Conservation (phyloP, 2,888 invertebrate genomes). For the Tipula vernalis region DNA sequence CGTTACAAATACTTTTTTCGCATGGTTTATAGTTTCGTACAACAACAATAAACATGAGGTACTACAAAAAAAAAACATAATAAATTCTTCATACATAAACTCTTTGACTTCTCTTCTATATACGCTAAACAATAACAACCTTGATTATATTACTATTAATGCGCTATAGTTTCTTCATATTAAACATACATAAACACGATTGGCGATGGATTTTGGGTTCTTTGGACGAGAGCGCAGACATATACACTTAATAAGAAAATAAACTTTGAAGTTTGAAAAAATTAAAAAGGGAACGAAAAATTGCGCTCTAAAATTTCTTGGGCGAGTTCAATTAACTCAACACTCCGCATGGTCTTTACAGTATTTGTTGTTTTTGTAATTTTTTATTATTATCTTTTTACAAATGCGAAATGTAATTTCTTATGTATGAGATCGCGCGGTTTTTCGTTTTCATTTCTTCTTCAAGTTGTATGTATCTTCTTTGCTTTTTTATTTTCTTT, state of each 20-base stretch:
- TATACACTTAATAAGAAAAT: background rate
- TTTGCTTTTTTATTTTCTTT: background rate
- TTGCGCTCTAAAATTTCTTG: background rate
- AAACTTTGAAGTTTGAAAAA: background rate
- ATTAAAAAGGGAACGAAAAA: background rate
- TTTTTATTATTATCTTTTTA: background rate
- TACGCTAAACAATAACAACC: slow-evolving; percentile 9
- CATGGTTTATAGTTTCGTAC: background rate
- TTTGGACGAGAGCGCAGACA: background rate
- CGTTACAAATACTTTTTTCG: background rate
- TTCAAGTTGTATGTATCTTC: background rate
- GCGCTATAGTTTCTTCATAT: background rate
- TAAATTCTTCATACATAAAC: background rate
- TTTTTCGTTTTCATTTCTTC: background rate
- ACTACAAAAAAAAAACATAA: background rate
- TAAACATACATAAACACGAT: background rate
- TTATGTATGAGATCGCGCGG: background rate
- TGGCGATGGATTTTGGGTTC: background rate
- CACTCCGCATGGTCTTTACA: background rate
- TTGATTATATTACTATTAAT: background rate
- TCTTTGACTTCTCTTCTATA: background rate
- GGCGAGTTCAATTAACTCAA: background rate
- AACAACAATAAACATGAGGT: background rate
- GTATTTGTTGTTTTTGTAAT: background rate
- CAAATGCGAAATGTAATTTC: background rate